Percentiles rank a stretch among this genome's conserved stretches.
Conservation (phyloP, 2,113 vertebrate genomes). For the Pituophis catenifer region DNA sequence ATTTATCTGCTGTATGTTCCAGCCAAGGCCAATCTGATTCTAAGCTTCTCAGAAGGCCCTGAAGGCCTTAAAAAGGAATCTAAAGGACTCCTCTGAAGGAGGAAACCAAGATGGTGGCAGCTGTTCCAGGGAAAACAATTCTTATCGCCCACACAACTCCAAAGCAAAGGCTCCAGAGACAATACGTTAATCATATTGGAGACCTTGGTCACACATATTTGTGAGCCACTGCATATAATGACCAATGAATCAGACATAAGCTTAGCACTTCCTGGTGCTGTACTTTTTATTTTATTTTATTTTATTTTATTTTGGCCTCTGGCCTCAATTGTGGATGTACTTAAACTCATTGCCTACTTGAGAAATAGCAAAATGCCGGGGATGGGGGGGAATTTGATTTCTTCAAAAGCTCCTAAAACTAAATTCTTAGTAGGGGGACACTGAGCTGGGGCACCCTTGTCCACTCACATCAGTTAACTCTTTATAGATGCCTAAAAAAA, state of each 20-base stretch:
- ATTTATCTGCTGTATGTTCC: background rate
- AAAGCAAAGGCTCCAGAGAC: background rate
- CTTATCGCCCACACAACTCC: background rate
- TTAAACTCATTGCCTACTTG: background rate
- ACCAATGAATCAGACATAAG: background rate
- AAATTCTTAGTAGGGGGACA: background rate
- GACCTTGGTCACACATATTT: background rate
- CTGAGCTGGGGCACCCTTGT: background rate
- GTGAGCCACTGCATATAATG: background rate
- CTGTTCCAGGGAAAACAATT: background rate
- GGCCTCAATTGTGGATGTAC: background rate
- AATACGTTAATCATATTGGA: background rate
- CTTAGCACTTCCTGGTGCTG: background rate
- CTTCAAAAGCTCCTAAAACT: background rate
- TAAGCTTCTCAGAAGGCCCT: background rate
- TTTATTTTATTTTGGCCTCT: background rate
- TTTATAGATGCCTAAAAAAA: background rate
- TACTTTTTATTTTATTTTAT: too few relatives aligned
- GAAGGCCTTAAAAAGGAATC: background rate
- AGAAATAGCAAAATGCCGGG: background rate
- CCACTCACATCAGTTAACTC: background rate
- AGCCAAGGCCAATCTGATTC: background rate
- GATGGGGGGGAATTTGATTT: background rate
- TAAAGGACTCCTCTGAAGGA: background rate
- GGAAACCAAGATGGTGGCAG: background rate